phyloP scores from a whole-genome alignment of 2,113 vertebrate genomes.

The Bubo scandiacus region DNA sequence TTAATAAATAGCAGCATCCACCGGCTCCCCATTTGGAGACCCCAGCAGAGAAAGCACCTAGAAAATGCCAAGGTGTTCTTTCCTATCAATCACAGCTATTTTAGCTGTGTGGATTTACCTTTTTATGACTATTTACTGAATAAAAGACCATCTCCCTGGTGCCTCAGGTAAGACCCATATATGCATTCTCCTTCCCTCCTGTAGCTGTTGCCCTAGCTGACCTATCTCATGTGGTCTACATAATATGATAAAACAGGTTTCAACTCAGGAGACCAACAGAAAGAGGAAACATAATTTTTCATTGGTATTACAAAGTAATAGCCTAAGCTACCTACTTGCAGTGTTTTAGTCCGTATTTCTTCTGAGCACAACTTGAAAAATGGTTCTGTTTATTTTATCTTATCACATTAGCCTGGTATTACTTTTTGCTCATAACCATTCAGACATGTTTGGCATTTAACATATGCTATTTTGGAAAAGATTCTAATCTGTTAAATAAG shows the following conservation, averaged over 20 bases:
- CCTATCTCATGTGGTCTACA: background rate
- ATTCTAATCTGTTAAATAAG: conserved; percentile 66
- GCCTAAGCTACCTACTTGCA: background rate
- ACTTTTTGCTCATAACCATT: conserved; percentile 45
- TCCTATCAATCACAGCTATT: accelerated
- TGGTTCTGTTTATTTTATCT: conserved; percentile 53
- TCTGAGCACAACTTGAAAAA: conserved; percentile 26
- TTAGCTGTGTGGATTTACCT: background rate
- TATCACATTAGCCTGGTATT: conserved; percentile 34
- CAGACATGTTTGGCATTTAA: conserved; percentile 53
- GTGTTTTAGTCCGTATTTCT: background rate
- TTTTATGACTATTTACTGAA: background rate
- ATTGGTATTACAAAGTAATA: background rate
- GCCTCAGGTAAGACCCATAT: background rate
- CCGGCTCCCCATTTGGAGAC: background rate
- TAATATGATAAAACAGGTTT: background rate
- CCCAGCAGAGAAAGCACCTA: accelerated
- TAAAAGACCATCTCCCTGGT: background rate
- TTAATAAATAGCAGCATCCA: background rate
- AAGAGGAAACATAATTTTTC: background rate
- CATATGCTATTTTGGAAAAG: conserved; percentile 35
- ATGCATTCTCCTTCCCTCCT: background rate
- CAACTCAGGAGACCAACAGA: background rate
- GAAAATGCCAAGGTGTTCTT: background rate
- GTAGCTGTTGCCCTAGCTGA: background rate